phyloP scores from a whole-genome alignment of 1,140 invertebrate genomes.

The Ganaspis sp. region DNA sequence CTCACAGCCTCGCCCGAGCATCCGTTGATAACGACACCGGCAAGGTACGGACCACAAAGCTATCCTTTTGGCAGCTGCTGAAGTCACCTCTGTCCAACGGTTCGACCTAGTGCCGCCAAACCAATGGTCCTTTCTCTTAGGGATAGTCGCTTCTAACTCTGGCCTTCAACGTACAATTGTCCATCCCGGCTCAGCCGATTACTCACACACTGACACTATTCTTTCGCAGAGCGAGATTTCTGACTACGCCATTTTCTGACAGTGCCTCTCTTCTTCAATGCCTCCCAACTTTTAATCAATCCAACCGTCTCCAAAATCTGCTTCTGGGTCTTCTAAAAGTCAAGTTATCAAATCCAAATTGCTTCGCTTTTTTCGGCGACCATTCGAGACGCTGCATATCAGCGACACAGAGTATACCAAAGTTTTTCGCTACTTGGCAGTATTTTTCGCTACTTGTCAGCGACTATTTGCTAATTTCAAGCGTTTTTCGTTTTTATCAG shows the following conservation, averaged over 20 bases:
- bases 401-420: too few species aligned
- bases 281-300: background rate
- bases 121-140: constrained; percentile 34
- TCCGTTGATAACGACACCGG: constrained; percentile 73
- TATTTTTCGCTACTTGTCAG: too few species aligned
- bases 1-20: constrained; percentile 67
- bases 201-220: constrained; percentile 8
- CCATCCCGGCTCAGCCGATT: constrained; percentile 12
- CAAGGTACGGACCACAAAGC: constrained; percentile 83
- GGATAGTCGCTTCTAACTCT: constrained; percentile 32
- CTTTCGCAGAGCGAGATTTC: constrained; percentile 22
- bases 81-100: constrained; percentile 77
- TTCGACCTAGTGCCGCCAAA: constrained; percentile 58
- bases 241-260: background rate
- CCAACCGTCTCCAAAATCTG: background rate
- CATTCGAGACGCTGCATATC: too few species aligned
- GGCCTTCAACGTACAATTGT: background rate
- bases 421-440: too few species aligned
- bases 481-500: too few species aligned
- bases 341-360: too few species aligned
- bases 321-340: too few species aligned
- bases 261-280: background rate
- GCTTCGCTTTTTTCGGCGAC: too few species aligned
- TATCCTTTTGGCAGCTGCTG: constrained; percentile 81
- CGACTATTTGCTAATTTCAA: too few species aligned